Evolutionary conservation across 2,113 vertebrate species (phyloP).

Genomic region (Athene noctua): DNA sequence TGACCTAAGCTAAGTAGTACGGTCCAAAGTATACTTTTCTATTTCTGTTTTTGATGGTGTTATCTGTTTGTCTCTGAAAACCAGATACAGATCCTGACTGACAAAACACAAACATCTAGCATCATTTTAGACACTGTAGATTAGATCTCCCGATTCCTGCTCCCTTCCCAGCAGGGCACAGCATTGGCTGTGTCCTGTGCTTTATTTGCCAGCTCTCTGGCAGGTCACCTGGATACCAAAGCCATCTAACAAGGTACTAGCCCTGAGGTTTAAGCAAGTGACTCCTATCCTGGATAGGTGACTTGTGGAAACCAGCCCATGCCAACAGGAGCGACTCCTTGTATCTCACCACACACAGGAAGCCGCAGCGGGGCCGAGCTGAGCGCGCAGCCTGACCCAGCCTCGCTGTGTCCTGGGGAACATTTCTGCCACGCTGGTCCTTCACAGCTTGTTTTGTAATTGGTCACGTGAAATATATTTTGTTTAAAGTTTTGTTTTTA

Average conservation of each 20-base stretch:
- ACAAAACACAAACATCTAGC: not conserved
- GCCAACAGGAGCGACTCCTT: not conserved
- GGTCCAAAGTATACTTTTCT: not conserved
- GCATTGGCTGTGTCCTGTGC: fast-evolving
- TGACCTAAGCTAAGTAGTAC: not conserved
- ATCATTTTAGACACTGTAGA: not conserved
- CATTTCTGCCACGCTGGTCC: not conserved
- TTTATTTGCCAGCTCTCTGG: not conserved
- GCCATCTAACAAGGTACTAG: not conserved
- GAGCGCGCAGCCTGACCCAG: not conserved
- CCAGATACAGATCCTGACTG: not conserved
- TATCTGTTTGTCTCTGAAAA: not conserved
- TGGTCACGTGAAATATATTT: not conserved
- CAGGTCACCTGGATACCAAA: not conserved
- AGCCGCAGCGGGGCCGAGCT: not conserved
- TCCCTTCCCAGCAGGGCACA: not conserved
- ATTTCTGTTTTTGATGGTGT: not conserved
- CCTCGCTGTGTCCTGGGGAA: fast-evolving
- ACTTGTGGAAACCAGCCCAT: not conserved
- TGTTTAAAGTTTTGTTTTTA: not conserved
- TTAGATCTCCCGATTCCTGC: fast-evolving
- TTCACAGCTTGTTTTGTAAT: not conserved
- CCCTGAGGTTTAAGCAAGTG: no score
- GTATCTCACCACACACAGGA: fast-evolving
- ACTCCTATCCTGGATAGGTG: not conserved